A percentile compares a stretch with the other conserved stretches of the same genome.
phyloP scores from a whole-genome alignment of 1,140 invertebrate genomes.

The Trachelipus rathkii region DNA sequence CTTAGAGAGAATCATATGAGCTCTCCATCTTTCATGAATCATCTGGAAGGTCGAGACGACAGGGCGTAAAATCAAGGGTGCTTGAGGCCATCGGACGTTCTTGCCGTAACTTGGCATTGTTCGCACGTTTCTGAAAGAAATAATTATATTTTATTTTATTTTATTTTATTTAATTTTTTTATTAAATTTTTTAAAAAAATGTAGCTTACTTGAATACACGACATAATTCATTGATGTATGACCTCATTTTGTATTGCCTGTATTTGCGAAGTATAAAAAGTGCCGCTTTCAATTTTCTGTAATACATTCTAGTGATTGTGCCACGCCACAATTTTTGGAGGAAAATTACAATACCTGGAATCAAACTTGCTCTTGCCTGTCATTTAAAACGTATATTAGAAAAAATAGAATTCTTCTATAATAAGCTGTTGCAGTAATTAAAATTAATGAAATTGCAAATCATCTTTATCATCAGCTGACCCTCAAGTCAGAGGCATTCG shows the following conservation, averaged over 20 bases:
- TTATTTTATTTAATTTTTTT: no score
- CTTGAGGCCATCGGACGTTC: slow-evolving; percentile 70
- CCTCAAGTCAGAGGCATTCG: no score
- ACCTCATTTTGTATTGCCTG: slow-evolving; percentile 73
- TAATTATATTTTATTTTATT: no score
- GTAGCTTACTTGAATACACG: slow-evolving; percentile 58
- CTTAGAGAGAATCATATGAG: slow-evolving; percentile 74
- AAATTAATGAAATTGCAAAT: no score
- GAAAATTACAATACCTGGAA: slow-evolving; percentile 83
- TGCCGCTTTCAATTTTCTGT: slow-evolving; percentile 79
- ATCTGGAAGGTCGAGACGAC: slow-evolving; percentile 59
- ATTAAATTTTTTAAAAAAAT: no score
- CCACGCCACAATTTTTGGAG: slow-evolving; percentile 93
- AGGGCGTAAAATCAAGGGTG: slow-evolving; percentile 62
- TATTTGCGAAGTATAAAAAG: slow-evolving; percentile 77
- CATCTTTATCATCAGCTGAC: no score
- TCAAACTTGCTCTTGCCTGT: slow-evolving; percentile 65
- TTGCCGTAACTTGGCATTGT: slow-evolving; percentile 68
- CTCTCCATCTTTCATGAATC: slow-evolving; percentile 76
- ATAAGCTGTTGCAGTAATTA: no score
- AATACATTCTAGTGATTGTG: slow-evolving; percentile 68
- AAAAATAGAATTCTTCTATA: no score
- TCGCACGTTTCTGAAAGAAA: slow-evolving; percentile 51
- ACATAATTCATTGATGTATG: slow-evolving; percentile 68
- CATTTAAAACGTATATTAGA: no score